Conservation (phyloP, 2,888 invertebrate genomes). For the Epirrhoe tristata region DNA sequence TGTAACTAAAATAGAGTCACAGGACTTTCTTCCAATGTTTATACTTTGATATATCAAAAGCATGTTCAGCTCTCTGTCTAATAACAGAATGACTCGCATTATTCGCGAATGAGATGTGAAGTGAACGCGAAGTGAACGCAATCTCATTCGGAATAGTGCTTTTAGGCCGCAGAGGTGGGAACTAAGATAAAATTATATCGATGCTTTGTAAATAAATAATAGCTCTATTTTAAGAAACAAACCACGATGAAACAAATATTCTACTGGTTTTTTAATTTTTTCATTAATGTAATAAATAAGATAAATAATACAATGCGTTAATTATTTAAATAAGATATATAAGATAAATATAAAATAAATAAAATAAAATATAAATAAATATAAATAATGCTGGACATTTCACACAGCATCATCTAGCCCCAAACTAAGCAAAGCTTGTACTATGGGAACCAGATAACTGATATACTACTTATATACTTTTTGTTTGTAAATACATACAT, state of each 20-base stretch:
- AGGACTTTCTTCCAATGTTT: not conserved
- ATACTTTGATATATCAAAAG: not conserved
- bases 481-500: no score
- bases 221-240: not conserved
- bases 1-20: not conserved
- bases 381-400: no score
- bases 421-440: no score
- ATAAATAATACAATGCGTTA: no score
- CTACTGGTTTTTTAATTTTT: no score
- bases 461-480: no score
- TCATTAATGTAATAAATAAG: no score
- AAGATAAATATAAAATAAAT: no score
- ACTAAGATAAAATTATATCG: conserved; percentile 20
- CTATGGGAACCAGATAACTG: no score
- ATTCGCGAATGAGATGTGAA: conserved; percentile 75
- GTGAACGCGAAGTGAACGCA: conserved; percentile 59
- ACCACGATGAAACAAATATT: not conserved
- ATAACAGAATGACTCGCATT: conserved; percentile 63
- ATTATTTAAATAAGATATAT: no score
- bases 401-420: no score
- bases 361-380: no score
- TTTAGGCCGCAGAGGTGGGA: conserved; percentile 54
- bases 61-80: conserved; percentile 49
- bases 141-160: conserved; percentile 75
- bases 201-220: conserved; percentile 14